phyloP scores from a whole-genome alignment of 2,888 invertebrate genomes.

The Bugula neritina region DNA sequence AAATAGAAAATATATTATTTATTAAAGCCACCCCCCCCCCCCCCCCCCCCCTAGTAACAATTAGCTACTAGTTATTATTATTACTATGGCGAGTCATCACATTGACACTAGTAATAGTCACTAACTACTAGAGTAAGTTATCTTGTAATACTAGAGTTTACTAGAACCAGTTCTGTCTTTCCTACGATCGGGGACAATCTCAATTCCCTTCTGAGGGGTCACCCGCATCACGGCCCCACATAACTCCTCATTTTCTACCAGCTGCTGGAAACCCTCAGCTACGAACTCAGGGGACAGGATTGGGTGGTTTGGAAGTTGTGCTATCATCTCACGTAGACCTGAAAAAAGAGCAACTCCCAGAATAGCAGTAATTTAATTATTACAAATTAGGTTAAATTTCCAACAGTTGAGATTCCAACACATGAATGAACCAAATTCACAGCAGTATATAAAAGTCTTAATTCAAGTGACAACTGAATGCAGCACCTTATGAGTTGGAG shows the following conservation, averaged over 20 bases:
- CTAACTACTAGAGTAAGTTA: no score
- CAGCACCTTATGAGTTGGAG: no score
- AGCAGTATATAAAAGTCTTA: no score
- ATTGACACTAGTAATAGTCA: no score
- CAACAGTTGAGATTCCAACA: no score
- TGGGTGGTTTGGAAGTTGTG: not conserved
- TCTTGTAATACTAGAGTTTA: not conserved
- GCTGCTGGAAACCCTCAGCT: conserved; percentile 36
- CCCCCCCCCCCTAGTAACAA: no score
- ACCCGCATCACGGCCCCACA: conserved; percentile 38
- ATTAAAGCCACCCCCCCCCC: no score
- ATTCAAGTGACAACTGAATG: no score
- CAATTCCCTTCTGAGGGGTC: conserved; percentile 34
- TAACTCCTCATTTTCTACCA: conserved; percentile 37
- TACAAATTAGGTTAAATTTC: not conserved
- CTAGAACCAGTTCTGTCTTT: not conserved
- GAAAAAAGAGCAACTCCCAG: not conserved
- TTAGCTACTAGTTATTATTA: no score
- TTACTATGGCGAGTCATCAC: no score
- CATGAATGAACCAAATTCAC: no score
- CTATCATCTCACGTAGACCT: not conserved
- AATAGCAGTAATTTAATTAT: not conserved
- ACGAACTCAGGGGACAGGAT: conserved; percentile 33
- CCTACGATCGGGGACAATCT: conserved; percentile 29
- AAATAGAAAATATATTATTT: no score